phyloP scores from a whole-genome alignment of 2,888 invertebrate genomes.

The Yponomeuta plumbellus region DNA sequence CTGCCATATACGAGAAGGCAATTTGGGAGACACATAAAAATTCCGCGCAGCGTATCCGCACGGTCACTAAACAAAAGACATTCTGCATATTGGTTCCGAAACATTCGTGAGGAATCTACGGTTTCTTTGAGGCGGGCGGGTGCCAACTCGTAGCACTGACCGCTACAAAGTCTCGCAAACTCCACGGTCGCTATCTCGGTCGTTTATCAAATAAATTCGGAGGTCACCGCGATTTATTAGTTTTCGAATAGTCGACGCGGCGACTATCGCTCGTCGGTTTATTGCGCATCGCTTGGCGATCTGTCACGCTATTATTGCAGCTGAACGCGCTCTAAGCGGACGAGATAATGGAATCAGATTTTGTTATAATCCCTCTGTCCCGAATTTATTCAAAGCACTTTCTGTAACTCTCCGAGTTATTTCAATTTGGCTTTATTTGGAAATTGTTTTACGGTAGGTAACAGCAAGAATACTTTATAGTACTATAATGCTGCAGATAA shows the following conservation, averaged over 20 bases:
- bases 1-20: not conserved
- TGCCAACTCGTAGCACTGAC: conserved; percentile 38
- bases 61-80: conserved; percentile 14
- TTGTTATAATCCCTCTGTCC: not conserved
- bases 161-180: conserved; percentile 42
- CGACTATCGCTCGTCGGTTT: conserved; percentile 49
- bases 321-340: conserved; percentile 8
- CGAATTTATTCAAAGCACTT: not conserved
- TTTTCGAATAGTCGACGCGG: conserved; percentile 58
- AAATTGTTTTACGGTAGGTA: not conserved
- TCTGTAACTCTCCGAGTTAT: not conserved
- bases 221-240: conserved; percentile 65
- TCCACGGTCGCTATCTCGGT: conserved; percentile 53
- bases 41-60: conserved; percentile 6
- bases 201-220: conserved; percentile 71
- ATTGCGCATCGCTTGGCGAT: conserved; percentile 38
- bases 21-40: not conserved
- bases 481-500: too few relatives aligned
- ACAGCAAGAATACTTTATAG: too few relatives aligned
- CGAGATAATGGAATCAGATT: not conserved
- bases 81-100: conserved; percentile 13
- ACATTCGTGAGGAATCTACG: conserved; percentile 8
- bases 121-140: conserved; percentile 11
- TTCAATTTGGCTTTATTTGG: not conserved
- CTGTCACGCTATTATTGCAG: conserved; percentile 14